A percentile compares a stretch with the other conserved stretches of the same genome.
Conservation (phyloP, 2,888 invertebrate species). For the Cantharis lateralis region DNA sequence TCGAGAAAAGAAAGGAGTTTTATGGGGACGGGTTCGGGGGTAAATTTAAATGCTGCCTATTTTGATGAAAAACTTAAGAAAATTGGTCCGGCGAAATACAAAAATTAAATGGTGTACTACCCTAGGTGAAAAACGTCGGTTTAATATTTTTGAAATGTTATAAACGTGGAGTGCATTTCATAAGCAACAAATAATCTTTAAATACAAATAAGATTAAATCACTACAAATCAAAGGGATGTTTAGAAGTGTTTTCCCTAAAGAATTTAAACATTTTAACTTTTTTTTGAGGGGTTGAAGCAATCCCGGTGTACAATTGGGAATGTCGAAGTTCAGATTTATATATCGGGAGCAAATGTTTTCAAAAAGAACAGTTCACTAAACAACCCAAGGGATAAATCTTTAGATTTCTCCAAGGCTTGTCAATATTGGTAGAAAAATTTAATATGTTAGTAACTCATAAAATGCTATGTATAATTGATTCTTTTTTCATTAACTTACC, state of each 20-base stretch:
- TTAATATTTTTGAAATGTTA: neutral
- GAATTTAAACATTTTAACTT: slow-evolving; percentile 57
- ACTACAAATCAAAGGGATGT: slow-evolving; percentile 36
- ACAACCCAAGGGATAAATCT: slow-evolving; percentile 42
- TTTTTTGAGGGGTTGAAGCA: slow-evolving; percentile 43
- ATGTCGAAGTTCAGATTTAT: slow-evolving; percentile 49
- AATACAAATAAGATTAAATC: slow-evolving; percentile 38
- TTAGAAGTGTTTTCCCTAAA: slow-evolving; percentile 47
- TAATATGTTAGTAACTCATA: slow-evolving; percentile 32
- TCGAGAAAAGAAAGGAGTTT: no score
- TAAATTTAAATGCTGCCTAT: neutral
- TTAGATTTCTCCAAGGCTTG: slow-evolving; percentile 38
- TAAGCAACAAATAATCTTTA: neutral
- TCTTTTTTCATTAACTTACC: slow-evolving; percentile 55
- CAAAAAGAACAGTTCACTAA: slow-evolving; percentile 45
- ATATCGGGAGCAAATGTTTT: slow-evolving; percentile 49
- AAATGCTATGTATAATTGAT: slow-evolving; percentile 14
- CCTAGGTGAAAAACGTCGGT: neutral
- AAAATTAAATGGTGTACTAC: neutral
- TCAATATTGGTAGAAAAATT: slow-evolving; percentile 45
- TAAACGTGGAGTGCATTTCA: neutral
- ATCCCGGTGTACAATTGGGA: slow-evolving; percentile 44
- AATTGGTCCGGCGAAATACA: neutral
- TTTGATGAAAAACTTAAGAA: neutral
- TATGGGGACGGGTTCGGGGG: neutral